Conservation (phyloP, 2,888 invertebrate species). For the Epiblema foenella region DNA sequence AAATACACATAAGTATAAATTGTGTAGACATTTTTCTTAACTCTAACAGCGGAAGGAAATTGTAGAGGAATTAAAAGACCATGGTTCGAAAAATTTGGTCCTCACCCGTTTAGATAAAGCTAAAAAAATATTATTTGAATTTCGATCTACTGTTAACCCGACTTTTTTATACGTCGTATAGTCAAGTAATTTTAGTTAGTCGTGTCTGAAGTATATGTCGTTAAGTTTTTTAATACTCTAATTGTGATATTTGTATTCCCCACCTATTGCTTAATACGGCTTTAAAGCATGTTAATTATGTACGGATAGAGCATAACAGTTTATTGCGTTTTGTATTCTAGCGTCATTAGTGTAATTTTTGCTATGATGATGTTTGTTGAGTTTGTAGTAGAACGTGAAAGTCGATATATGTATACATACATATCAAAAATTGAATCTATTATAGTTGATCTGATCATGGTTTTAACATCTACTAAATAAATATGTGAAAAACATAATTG, state of each 20-base stretch:
- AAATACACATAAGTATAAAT: too few relatives aligned
- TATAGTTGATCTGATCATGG: slow-evolving; percentile 39
- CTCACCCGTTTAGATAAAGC: too few relatives aligned
- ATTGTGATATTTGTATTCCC: slow-evolving; percentile 40
- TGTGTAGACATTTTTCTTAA: too few relatives aligned
- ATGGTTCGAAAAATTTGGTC: too few relatives aligned
- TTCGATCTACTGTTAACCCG: too few relatives aligned
- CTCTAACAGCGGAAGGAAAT: too few relatives aligned
- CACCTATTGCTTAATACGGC: slow-evolving; percentile 25
- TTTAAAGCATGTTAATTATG: slow-evolving; percentile 12
- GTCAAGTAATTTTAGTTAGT: neutral
- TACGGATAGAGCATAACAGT: neutral
- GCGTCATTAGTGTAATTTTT: neutral
- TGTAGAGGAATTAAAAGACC: too few relatives aligned
- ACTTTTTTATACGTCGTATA: neutral
- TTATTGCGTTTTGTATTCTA: slow-evolving; percentile 5
- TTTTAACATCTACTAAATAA: slow-evolving; percentile 29
- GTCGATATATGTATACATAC: slow-evolving; percentile 4
- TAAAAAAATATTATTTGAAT: too few relatives aligned
- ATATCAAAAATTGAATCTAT: slow-evolving; percentile 34
- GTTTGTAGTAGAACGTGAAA: slow-evolving; percentile 19
- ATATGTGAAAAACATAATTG: neutral
- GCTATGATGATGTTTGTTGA: slow-evolving; percentile 16
- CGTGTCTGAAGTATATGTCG: neutral
- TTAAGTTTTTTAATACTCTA: slow-evolving; percentile 22